Percentiles rank a stretch among this genome's conserved stretches.
Evolutionary conservation across 2,888 invertebrate species (phyloP).

Genomic region (Watsonalla cultraria): DNA sequence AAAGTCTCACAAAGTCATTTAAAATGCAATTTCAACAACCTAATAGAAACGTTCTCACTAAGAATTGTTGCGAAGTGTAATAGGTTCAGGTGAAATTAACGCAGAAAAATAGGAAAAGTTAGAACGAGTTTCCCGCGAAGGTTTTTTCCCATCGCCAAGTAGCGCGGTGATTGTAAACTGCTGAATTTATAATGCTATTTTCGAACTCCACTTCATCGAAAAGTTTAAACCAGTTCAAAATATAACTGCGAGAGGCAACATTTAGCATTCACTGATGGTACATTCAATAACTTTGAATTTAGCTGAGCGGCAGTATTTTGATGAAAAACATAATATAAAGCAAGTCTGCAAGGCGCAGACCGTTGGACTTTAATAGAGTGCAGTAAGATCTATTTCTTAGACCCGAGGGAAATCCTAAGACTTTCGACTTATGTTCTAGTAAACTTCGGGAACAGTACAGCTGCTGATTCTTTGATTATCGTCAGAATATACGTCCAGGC

Average conservation of each 20-base stretch:
- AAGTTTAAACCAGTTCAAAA: constrained; percentile 72
- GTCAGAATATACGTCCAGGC: too few relatives aligned
- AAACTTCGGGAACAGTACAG: too few relatives aligned
- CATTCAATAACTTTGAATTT: constrained; percentile 38
- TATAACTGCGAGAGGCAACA: constrained; percentile 58
- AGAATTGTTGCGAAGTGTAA: constrained; percentile 77
- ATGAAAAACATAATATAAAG: background rate
- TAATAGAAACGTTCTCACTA: constrained; percentile 68
- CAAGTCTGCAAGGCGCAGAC: too few relatives aligned
- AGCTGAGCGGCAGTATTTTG: background rate
- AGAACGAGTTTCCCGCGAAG: constrained; percentile 72
- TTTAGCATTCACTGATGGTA: constrained; percentile 39
- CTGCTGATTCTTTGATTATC: too few relatives aligned
- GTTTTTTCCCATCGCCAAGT: constrained; percentile 69
- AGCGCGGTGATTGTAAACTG: constrained; percentile 77
- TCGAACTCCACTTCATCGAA: constrained; percentile 74
- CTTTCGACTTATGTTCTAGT: too few relatives aligned
- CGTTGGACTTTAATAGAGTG: too few relatives aligned
- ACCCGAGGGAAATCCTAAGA: too few relatives aligned
- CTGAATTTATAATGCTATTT: constrained; percentile 78
- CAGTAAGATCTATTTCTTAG: too few relatives aligned
- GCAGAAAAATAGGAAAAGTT: constrained; percentile 80
- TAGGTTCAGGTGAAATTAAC: constrained; percentile 77
- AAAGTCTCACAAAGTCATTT: constrained; percentile 57
- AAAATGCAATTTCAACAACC: constrained; percentile 73